Base-by-base conservation (phyloP, 2,888 invertebrate genomes). In the Blastobasis adustella region DNA sequence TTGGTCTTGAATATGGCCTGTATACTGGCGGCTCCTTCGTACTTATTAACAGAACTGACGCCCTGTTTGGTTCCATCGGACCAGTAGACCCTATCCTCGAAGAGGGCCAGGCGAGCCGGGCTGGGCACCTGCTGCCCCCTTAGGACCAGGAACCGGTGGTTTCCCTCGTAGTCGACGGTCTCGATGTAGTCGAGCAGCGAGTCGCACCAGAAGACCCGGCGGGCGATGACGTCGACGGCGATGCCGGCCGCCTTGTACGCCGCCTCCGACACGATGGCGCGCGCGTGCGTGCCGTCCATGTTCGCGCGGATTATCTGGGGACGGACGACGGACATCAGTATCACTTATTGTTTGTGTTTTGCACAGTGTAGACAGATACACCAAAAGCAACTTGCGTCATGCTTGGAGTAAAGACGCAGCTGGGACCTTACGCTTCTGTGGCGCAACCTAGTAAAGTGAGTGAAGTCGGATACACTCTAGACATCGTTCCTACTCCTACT, bases 201-300 rank as follows among this genome's bases (percentile, higher is more conserved):
- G 76, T 99, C 99, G 68, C 98, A 98, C 98, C 98, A 99, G 82
- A 96, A 98, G 6, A 99, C 93, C 49, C 98, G 87, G 66, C 95
- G 93, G 0, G 95, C 93, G 37, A 97, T 93, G n/a, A 95, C 93
- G 79, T 99, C 98, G 0, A 97, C 93, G 0, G 97, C 92, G 7
- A 98, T 92, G 4, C 98, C 98, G 1, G 96, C 95, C 0, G 98
- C 98, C 76, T 96, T 96, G 76, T 98, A 97, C 0, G 98, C 95
- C 0, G 98, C 98, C 69, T 97, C 96, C 0, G 95, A 94, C 0
- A 98, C 95, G 43, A 99, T 94, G 0, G 96, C 93, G 46, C 92
- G 90, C 0, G 94, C 90, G 66, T 94, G 92, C 0, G 96, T 95
- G 4, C 98, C 98, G 75, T 98, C 98, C 98, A 98, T 98, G 68